phyloP scores from a whole-genome alignment of 2,888 invertebrate species.

The Lagria hirta region DNA sequence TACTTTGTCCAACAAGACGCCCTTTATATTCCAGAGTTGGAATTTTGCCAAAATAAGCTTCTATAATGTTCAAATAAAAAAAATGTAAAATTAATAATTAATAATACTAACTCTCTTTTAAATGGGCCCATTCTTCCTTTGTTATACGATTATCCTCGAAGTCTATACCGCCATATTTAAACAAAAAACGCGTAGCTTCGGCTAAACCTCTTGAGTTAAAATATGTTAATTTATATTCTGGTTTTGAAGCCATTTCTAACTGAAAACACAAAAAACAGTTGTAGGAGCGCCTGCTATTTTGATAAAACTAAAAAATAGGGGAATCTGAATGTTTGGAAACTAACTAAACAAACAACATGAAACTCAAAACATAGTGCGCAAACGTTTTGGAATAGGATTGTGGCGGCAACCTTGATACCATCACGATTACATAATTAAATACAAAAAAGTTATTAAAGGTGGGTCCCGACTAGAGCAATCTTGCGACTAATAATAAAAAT shows the following conservation, averaged over 20 bases:
- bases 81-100: not conserved
- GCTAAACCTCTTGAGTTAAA: conserved; percentile 63
- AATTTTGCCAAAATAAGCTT: conserved; percentile 64
- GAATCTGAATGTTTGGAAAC: too few relatives aligned
- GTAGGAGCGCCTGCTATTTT: too few relatives aligned
- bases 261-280: too few relatives aligned
- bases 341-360: too few relatives aligned
- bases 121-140: conserved; percentile 24
- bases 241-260: conserved; percentile 30
- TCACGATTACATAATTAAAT: too few relatives aligned
- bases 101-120: conserved; percentile 4
- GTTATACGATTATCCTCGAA: conserved; percentile 64
- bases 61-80: conserved; percentile 14
- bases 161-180: conserved; percentile 62
- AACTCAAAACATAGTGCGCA: too few relatives aligned
- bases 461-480: too few relatives aligned
- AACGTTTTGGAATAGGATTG: too few relatives aligned
- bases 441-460: too few relatives aligned
- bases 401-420: too few relatives aligned
- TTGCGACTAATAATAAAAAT: too few relatives aligned
- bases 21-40: conserved; percentile 66
- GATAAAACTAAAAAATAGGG: too few relatives aligned
- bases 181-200: conserved; percentile 60
- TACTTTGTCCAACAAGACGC: conserved; percentile 62
- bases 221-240: conserved; percentile 62